These are phyloP conservation scores for Guaruba guarouba DNA, from an alignment of 2,113 vertebrate species.

Conservation along the genomic window DNA sequence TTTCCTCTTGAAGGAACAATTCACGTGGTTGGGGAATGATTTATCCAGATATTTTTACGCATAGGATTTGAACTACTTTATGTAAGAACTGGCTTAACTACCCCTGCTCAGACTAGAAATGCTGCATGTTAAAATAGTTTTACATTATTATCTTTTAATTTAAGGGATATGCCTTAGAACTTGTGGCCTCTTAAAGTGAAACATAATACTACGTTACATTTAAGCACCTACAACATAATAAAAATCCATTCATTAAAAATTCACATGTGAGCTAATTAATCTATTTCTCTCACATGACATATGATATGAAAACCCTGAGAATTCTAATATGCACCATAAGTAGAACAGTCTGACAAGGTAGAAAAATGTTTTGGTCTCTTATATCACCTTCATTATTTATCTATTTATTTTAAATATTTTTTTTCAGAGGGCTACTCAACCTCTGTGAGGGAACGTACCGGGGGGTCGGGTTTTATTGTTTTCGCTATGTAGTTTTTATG, in stretches of 20 bases:
- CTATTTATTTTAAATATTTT: background rate
- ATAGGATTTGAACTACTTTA: background rate
- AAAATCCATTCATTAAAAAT: background rate
- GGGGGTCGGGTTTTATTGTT: background rate
- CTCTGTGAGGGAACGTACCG: background rate
- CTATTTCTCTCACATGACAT: background rate
- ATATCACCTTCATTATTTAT: background rate
- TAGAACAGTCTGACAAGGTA: background rate
- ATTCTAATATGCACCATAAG: background rate
- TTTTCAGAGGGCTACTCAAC: background rate
- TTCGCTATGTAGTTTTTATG: background rate
- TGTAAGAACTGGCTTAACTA: background rate
- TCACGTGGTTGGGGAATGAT: background rate
- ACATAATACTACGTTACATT: background rate
- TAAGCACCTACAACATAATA: background rate
- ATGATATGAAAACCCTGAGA: background rate
- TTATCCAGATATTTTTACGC: background rate
- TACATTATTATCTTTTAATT: background rate
- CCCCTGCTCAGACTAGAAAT: background rate
- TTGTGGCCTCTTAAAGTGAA: background rate
- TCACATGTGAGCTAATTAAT: background rate
- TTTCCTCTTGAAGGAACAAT: background rate
- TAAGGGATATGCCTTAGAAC: background rate
- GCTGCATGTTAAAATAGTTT: background rate
- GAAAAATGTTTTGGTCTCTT: background rate